Conservation (phyloP, 2,797 vertebrate genomes). For the Cyclura pinguis region DNA sequence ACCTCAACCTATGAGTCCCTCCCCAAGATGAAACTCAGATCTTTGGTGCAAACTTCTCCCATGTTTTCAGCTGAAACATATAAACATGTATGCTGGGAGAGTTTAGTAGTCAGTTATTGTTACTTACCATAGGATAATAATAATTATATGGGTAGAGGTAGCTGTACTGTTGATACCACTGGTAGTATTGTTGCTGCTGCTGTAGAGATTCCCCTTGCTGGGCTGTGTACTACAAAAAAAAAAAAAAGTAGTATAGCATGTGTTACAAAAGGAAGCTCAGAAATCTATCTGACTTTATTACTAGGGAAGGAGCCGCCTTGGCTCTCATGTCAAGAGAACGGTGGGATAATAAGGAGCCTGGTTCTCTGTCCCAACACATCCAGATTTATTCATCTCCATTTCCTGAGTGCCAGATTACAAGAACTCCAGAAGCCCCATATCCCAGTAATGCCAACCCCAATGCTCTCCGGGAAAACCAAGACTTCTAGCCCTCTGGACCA, state of each 20-base stretch:
- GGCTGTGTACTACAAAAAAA: conserved; percentile 79
- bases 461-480: neutral
- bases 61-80: neutral
- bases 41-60: neutral
- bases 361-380: neutral
- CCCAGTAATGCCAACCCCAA: neutral
- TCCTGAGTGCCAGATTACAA: neutral
- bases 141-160: conserved; percentile 90
- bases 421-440: neutral
- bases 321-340: no score
- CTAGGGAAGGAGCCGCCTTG: neutral
- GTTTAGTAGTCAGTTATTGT: neutral
- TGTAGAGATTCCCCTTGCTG: conserved; percentile 82
- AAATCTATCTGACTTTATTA: neutral
- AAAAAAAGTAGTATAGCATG: neutral
- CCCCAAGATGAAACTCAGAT: neutral
- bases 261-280: neutral
- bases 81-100: neutral
- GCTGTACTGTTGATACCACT: conserved; percentile 89
- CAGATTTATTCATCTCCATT: neutral
- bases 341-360: neutral
- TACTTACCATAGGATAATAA: conserved; percentile 84
- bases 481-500: no score
- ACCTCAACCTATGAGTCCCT: neutral
- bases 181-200: conserved; percentile 86